Percentiles rank a stretch among this genome's conserved stretches.
phyloP scores from a whole-genome alignment of 2,888 invertebrate genomes.

The Rotaria socialis region DNA sequence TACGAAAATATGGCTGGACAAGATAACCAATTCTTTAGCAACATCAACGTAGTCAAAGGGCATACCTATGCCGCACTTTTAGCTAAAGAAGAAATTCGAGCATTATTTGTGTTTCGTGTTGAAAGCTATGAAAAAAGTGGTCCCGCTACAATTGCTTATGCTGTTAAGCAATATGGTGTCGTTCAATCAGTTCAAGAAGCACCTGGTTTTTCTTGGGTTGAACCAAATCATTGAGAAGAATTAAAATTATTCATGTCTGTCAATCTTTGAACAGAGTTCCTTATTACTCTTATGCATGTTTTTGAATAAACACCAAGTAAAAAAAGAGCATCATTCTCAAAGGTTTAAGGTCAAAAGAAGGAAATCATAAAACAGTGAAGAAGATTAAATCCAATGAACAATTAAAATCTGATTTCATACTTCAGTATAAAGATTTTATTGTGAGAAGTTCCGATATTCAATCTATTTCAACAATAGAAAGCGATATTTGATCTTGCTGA shows the following conservation, averaged over 20 bases:
- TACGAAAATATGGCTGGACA: not conserved
- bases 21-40: not conserved
- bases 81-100: not conserved
- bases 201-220: not conserved
- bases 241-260: not conserved
- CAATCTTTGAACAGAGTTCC: not conserved
- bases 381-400: too few relatives aligned
- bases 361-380: too few relatives aligned
- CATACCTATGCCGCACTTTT: slow-evolving; percentile 9
- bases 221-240: not conserved
- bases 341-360: too few relatives aligned
- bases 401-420: too few relatives aligned
- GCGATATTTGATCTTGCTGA: too few relatives aligned
- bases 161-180: slow-evolving; percentile 26
- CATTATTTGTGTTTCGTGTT: slow-evolving; percentile 6
- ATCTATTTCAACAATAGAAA: too few relatives aligned
- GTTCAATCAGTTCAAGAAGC: not conserved
- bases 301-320: too few relatives aligned
- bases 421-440: too few relatives aligned
- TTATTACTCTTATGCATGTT: too few relatives aligned
- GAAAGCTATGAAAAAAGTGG: not conserved
- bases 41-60: not conserved
- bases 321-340: too few relatives aligned
- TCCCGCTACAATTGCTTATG: not conserved
- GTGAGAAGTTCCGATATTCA: too few relatives aligned